Conservation (phyloP, 2,797 vertebrate species). For the Lerista edwardsae region DNA sequence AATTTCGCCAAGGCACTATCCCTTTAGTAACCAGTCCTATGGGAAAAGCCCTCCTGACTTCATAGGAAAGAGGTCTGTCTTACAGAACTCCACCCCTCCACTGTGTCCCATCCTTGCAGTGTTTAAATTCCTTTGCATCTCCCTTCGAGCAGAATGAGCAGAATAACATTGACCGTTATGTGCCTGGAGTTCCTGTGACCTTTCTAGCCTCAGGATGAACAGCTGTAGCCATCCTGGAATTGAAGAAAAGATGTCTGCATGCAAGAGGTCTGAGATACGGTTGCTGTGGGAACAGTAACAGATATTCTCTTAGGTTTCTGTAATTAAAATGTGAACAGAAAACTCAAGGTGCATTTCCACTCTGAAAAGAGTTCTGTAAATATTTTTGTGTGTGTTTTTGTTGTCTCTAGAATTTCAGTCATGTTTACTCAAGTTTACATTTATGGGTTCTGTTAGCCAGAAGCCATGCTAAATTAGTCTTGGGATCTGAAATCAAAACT, state of each 20-base stretch:
- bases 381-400: background rate
- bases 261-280: slow-evolving; percentile 29
- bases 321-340: slow-evolving; percentile 23
- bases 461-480: slow-evolving; percentile 17
- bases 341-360: slow-evolving; percentile 8
- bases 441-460: slow-evolving; percentile 1
- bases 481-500: slow-evolving; percentile 36
- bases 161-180: background rate
- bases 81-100: background rate
- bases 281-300: background rate
- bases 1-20: background rate
- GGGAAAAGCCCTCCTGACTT: background rate
- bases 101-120: background rate
- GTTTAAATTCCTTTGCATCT: background rate
- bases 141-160: background rate
- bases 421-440: slow-evolving; percentile 14
- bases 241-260: background rate
- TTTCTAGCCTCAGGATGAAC: background rate
- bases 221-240: slow-evolving; percentile 2
- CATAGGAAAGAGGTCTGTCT: background rate
- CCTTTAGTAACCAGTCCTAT: background rate
- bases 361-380: slow-evolving; percentile 28
- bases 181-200: background rate
- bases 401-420: slow-evolving; percentile 35
- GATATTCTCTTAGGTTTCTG: slow-evolving; percentile 18